phyloP scores from a whole-genome alignment of 2,113 vertebrate species.

The Peromyscus polionotus region DNA sequence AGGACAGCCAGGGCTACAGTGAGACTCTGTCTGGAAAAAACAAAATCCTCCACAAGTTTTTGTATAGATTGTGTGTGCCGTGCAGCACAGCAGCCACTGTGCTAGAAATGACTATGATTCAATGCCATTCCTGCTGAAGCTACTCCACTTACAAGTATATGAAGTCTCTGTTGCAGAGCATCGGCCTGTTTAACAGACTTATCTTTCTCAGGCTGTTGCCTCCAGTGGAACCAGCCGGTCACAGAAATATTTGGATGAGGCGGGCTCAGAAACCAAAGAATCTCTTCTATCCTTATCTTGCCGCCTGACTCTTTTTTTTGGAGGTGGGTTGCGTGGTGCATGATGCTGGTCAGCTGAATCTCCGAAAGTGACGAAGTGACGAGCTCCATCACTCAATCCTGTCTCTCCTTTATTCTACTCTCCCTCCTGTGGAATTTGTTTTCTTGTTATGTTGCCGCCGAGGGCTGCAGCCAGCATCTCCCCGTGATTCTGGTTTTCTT shows the following conservation, averaged over 20 bases:
- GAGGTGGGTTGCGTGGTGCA: neutral
- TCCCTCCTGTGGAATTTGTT: neutral
- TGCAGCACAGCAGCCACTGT: neutral
- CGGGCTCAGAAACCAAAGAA: slow-evolving; percentile 80
- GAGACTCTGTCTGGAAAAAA: neutral
- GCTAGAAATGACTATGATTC: neutral
- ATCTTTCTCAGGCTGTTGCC: neutral
- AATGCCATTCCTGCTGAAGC: neutral
- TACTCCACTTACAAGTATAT: neutral
- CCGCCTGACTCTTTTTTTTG: neutral
- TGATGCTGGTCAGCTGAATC: slow-evolving; percentile 36
- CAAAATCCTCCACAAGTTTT: neutral
- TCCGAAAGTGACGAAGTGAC: neutral
- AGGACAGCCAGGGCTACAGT: neutral
- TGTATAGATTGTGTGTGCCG: neutral
- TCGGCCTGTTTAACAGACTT: neutral
- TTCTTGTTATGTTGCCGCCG: neutral
- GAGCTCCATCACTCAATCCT: neutral
- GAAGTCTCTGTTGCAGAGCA: neutral
- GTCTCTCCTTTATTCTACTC: neutral
- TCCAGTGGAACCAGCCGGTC: neutral
- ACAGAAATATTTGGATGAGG: slow-evolving; percentile 57
- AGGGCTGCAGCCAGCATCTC: neutral
- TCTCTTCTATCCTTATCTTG: neutral
- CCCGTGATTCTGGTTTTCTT: neutral